phyloP scores from a whole-genome alignment of 2,888 invertebrate genomes.

The Heteropelma amictum region DNA sequence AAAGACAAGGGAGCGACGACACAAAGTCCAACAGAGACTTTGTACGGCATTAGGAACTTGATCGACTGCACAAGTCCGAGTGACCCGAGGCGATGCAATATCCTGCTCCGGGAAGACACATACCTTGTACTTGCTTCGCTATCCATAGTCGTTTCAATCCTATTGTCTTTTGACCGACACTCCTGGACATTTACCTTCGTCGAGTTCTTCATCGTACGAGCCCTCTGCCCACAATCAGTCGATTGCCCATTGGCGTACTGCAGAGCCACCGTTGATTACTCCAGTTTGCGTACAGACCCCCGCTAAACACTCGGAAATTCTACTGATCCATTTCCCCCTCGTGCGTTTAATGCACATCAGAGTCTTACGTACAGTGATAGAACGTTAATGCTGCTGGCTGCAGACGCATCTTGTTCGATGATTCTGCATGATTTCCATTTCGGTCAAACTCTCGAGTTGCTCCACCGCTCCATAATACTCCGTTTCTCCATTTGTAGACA shows the following conservation, averaged over 20 bases:
- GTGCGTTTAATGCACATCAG: slow-evolving; percentile 19
- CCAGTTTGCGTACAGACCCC: background rate
- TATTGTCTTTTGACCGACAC: slow-evolving; percentile 29
- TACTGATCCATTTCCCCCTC: slow-evolving; percentile 11
- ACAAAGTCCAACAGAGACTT: background rate
- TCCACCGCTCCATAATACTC: background rate
- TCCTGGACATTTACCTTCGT: slow-evolving; percentile 23
- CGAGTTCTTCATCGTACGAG: background rate
- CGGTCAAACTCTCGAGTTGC: background rate
- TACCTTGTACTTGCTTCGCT: background rate
- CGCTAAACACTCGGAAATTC: background rate
- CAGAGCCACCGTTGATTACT: slow-evolving; percentile 21
- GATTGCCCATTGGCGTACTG: slow-evolving; percentile 17
- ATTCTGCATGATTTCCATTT: slow-evolving; percentile 8
- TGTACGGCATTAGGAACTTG: background rate
- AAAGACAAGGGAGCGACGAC: background rate
- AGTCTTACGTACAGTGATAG: background rate
- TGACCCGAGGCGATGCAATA: slow-evolving; percentile 52
- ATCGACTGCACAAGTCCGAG: background rate
- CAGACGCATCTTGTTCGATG: slow-evolving; percentile 11
- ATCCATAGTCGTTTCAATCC: too few relatives aligned
- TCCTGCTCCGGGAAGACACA: slow-evolving; percentile 33
- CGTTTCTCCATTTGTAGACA: slow-evolving; percentile 47
- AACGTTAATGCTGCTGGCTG: too few relatives aligned
- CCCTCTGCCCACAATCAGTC: background rate